Conservation (phyloP, 2,797 vertebrate species). For the Sebastes kiyomatsui region DNA sequence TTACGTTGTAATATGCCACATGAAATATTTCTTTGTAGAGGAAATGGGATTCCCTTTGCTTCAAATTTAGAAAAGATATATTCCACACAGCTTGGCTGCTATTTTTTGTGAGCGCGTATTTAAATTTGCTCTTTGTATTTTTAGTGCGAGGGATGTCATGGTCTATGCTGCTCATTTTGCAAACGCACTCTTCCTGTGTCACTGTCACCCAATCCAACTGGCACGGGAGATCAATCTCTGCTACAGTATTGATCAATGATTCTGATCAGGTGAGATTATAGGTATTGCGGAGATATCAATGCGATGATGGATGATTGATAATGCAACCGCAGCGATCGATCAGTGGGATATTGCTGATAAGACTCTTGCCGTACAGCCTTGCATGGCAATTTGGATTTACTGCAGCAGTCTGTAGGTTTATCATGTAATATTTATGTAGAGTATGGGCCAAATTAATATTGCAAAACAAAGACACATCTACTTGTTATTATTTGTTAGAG, state of each 20-base stretch:
- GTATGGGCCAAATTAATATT: constrained; percentile 18
- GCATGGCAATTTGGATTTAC: constrained; percentile 55
- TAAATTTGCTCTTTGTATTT: constrained; percentile 42
- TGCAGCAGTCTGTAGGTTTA: constrained; percentile 31
- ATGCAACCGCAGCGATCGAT: constrained; percentile 71
- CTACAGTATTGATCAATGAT: constrained; percentile 71
- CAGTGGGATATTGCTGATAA: constrained; percentile 70
- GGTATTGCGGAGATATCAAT: constrained; percentile 78
- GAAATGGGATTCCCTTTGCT: constrained; percentile 65
- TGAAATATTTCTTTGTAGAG: constrained; percentile 69
- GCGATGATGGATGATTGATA: constrained; percentile 80
- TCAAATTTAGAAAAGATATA: constrained; percentile 61
- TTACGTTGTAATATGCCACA: constrained; percentile 72
- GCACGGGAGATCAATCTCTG: constrained; percentile 59
- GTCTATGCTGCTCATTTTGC: constrained; percentile 20
- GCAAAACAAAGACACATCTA: constrained; percentile 18
- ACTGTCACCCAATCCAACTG: constrained; percentile 39
- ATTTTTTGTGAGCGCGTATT: constrained; percentile 44
- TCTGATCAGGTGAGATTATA: constrained; percentile 77
- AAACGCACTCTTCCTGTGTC: constrained; percentile 39
- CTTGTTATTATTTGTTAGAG: not conserved
- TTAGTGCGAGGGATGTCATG: constrained; percentile 13
- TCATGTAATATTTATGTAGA: constrained; percentile 35
- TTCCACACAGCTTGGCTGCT: constrained; percentile 38
- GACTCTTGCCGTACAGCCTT: constrained; percentile 33